Evolutionary conservation across 2,888 invertebrate species (phyloP), one percentile per base, ranked within the genome.

Genomic region (Aleiodes alternator): DNA sequence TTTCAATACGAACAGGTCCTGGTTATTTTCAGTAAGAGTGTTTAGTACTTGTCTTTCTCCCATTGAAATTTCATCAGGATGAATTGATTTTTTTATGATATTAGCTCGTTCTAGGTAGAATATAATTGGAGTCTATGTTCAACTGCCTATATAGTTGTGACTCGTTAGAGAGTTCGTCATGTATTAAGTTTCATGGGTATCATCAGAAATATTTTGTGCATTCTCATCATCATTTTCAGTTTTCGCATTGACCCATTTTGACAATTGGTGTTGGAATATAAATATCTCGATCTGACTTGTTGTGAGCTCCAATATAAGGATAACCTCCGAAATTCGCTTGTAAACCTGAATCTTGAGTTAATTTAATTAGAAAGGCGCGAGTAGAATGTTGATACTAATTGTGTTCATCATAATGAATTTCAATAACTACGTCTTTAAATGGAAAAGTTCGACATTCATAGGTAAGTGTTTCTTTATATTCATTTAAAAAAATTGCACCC

Each of bases 1-100:
- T 31, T 69, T 53, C 7, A 76, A 29, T 51, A 73, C 69, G 43
- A 76, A 73, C 7, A 76, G 8, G 59, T 73, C 69, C 51, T 73
- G 74, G 61, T 64, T 8, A 4, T 14, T 14, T 48, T 48, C 6
- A 6, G 48, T 64, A 11, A 56, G 23, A 11, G 4, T 14, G 1
- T 56, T 56, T 4, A 34, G 4, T 1, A 23, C 34, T 6, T 7
- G 7, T 29, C 23, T 12, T 9, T 23, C 29, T 57, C 31, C 11
- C 0, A 23, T 12, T 14, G 12, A 23, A 29, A 12, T 7, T 12
- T 11, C 29, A 0, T 29, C 2, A 7, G 38, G 1, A 57, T 29
- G 12, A 4, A 57, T 23, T 9, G 14, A 38, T n/a, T 31, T 3
- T 11, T 9, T 9, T 7, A 53, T 53, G 5, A 8, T 11, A 12